Evolutionary conservation across 1,140 invertebrate genomes (phyloP), one percentile per base, ranked within the genome.

Genomic region (Eueides isabella): DNA sequence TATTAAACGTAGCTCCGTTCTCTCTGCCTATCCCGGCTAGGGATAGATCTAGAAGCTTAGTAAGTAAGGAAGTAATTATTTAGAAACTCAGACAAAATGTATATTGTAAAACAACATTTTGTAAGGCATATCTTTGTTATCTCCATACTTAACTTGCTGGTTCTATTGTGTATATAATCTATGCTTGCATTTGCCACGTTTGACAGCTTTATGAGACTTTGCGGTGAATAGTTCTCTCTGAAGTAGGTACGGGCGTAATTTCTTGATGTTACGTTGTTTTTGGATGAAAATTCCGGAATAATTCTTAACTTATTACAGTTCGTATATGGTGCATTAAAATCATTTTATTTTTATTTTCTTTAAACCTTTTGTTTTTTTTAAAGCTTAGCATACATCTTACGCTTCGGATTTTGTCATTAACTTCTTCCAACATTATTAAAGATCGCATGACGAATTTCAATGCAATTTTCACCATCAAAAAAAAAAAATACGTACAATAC

Each of bases 151-250:
- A 55, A 23, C 19, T 71, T 64, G 35, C 14, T 31, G 28, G 62
- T 71, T 64, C 61, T 70, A 75, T 75, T 70, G 61, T 75, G 55
- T 62, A 33, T 55, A 62, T 73, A 73, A 73, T 73, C 67, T 75
- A 66, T 70, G 73, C 28, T 69, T 35, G 62, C 55, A 70, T 70
- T 65, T 70, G 73, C 67, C 67, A 69, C 69, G 67, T 75, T 74
- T 70, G 73, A 75, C 67, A 69, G 73, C 23, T 75, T 75, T 76
- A 76, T 76, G 70, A 72, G 74, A 66, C 55, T 71, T 69, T 75
- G 73, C 44, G 73, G 73, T 63, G 67, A 75, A 66, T 75, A 75
- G 62, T 75, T 75, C 31, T 61, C 61, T 71, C 65, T 71, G 38
- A 71, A 64, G 61, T 64, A 28, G 48, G 66, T 55, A 12, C 35